Evolutionary conservation across 2,113 vertebrate species (phyloP), one percentile per base, ranked within the genome.

Genomic region (Zosterops lateralis): DNA sequence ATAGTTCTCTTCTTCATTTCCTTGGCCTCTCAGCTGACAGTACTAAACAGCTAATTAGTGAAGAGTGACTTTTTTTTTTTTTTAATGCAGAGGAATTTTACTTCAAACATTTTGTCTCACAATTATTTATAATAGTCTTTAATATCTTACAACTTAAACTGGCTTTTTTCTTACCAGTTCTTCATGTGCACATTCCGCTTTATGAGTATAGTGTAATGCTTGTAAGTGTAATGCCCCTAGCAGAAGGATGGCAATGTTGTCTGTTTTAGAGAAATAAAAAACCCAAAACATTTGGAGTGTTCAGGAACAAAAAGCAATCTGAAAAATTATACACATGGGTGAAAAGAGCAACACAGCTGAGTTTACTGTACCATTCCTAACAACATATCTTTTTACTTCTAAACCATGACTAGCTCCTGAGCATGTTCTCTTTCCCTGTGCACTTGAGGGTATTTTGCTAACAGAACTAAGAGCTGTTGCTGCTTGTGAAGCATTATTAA

Each of bases 41-140:
- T 61, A 84, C 83, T 89, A 95, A 82, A 72, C 36, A 84, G 57
- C 10, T 94, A 96, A 95, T 96, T 91, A 95, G 74, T 11, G 44
- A 64, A 51, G 26, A 45, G 47, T 44, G 40, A 12, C 11, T 26
- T 75, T 51, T 26, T 75, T 51, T 78, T 64, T 58, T 58, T 60
- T 14, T 12, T 53, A 22, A 38, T 12, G 32, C 20, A 84, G 42
- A 78, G 40, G 12, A 17, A 65, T 76, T 90, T 89, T 81, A 5
- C 72, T 57, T 71, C 9, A 64, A 32, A 18, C 14, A 34, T 25
- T 13, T 57, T 61, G 29, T 45, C 32, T 25, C 31, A 20, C 71
- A 8, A 3, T 44, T 84, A 54, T 87, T 92, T 84, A 14, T 68
- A 75, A 31, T n/a, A 82, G 14, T 48, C n/a, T 12, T 71, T 44